Percentiles rank a stretch among this genome's conserved stretches.
Conservation (phyloP, 2,888 invertebrate species). For the Apotomis capreana region DNA sequence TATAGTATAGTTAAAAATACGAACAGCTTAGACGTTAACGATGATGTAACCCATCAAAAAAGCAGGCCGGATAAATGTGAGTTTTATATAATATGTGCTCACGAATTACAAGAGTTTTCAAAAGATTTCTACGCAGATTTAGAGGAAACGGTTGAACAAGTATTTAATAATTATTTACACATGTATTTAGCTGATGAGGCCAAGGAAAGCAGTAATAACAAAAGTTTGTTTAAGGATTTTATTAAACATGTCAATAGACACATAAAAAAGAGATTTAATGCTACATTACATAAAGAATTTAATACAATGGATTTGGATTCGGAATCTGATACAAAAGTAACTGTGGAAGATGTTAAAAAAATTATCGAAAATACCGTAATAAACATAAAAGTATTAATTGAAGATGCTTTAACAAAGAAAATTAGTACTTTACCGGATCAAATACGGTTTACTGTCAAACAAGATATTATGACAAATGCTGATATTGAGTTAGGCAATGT, state of each 20-base stretch:
- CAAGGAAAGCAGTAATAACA: conserved; percentile 51
- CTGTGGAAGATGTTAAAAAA: conserved; percentile 52
- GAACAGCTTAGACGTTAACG: background rate
- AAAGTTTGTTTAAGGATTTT: conserved; percentile 48
- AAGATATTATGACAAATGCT: conserved; percentile 61
- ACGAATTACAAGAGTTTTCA: conserved; percentile 60
- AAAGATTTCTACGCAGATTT: conserved; percentile 55
- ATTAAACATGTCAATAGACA: conserved; percentile 49
- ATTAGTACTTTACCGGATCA: conserved; percentile 47
- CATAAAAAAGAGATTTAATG: conserved; percentile 49
- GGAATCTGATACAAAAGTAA: conserved; percentile 50
- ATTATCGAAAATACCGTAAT: conserved; percentile 51
- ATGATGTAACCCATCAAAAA: conserved; percentile 6
- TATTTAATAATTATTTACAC: conserved; percentile 62
- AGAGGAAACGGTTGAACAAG: conserved; percentile 59
- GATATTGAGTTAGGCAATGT: conserved; percentile 60
- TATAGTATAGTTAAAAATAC: conserved; percentile 39
- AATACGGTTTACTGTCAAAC: conserved; percentile 48
- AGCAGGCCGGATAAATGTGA: conserved; percentile 48
- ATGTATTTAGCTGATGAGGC: conserved; percentile 66
- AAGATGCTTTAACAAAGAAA: conserved; percentile 46
- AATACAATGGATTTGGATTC: conserved; percentile 53
- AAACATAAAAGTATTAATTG: conserved; percentile 47
- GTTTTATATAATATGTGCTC: conserved; percentile 60
- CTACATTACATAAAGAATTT: conserved; percentile 53